A percentile compares a stretch with the other conserved stretches of the same genome.
Conservation (phyloP, 2,797 vertebrate species). For the Myotis findleyi region DNA sequence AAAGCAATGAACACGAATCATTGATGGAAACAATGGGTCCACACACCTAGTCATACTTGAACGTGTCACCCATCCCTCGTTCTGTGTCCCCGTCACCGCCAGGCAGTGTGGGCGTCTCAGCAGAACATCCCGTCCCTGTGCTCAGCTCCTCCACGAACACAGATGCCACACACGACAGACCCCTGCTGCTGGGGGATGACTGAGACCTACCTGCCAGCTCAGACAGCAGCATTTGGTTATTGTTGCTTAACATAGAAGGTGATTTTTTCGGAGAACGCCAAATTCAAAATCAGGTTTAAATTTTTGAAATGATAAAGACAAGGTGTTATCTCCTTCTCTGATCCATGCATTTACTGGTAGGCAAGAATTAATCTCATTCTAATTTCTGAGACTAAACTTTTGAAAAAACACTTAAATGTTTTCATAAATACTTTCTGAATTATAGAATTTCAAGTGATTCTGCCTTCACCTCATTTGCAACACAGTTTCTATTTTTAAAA, state of each 20-base stretch:
- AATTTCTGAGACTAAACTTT: constrained; percentile 53
- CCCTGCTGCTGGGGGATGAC: constrained; percentile 59
- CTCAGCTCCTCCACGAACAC: constrained; percentile 17
- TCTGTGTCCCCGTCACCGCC: too few relatives aligned
- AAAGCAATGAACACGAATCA: constrained; percentile 73
- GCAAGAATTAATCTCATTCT: constrained; percentile 59
- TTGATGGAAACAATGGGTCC: constrained; percentile 70
- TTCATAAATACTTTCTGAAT: constrained; percentile 48
- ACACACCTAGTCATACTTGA: constrained; percentile 63
- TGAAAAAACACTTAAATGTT: background rate
- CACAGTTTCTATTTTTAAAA: constrained; percentile 46
- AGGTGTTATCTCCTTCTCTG: background rate
- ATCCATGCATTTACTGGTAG: background rate
- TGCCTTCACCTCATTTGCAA: constrained; percentile 44
- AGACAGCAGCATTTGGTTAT: constrained; percentile 49
- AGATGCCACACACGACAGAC: constrained; percentile 53
- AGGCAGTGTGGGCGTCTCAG: too few relatives aligned
- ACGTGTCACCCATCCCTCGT: background rate
- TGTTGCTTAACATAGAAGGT: constrained; percentile 58
- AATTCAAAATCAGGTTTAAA: constrained; percentile 56
- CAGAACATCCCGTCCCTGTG: constrained; percentile 17
- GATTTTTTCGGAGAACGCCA: constrained; percentile 48
- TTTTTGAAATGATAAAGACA: constrained; percentile 59
- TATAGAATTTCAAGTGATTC: constrained; percentile 4
- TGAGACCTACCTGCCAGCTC: constrained; percentile 60